These are phyloP conservation scores for Etheostoma spectabile DNA, from an alignment of 2,113 vertebrate genomes.

Conservation along the genomic window DNA sequence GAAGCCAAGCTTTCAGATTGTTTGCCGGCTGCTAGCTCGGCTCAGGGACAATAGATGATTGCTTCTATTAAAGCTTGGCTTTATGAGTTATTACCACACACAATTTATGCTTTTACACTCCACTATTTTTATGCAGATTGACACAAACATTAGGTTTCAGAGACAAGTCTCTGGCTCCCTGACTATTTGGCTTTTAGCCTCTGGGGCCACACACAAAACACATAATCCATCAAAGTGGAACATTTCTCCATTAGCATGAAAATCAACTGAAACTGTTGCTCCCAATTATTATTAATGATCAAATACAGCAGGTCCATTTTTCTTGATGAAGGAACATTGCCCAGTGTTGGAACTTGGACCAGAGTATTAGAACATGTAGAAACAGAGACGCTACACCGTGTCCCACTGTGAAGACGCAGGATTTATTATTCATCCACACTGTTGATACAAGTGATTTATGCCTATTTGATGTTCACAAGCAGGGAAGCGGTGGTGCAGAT, in stretches of 20 bases:
- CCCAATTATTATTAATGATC: neutral
- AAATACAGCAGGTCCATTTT: neutral
- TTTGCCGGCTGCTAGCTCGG: constrained; percentile 37
- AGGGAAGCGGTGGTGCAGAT: constrained; percentile 1
- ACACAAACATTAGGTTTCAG: constrained; percentile 1
- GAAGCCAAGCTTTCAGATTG: constrained; percentile 35
- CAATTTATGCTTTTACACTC: constrained; percentile 65
- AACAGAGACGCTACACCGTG: neutral
- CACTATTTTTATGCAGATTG: constrained; percentile 1
- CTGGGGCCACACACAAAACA: neutral
- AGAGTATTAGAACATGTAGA: neutral
- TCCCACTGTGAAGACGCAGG: neutral
- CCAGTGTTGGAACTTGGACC: neutral
- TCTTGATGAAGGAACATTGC: neutral
- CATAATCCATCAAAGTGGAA: constrained; percentile 6
- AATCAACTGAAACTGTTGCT: neutral
- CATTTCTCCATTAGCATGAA: neutral
- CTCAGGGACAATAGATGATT: constrained; percentile 59
- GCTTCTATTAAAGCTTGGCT: constrained; percentile 65
- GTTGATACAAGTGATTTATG: constrained; percentile 16
- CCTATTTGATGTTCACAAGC: constrained; percentile 12
- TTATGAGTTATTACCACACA: constrained; percentile 63
- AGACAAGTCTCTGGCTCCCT: constrained; percentile 31
- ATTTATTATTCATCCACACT: constrained; percentile 11
- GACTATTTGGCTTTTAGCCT: constrained; percentile 14